Base-by-base conservation (phyloP, 2,113 vertebrate species). In the Riparia riparia region DNA sequence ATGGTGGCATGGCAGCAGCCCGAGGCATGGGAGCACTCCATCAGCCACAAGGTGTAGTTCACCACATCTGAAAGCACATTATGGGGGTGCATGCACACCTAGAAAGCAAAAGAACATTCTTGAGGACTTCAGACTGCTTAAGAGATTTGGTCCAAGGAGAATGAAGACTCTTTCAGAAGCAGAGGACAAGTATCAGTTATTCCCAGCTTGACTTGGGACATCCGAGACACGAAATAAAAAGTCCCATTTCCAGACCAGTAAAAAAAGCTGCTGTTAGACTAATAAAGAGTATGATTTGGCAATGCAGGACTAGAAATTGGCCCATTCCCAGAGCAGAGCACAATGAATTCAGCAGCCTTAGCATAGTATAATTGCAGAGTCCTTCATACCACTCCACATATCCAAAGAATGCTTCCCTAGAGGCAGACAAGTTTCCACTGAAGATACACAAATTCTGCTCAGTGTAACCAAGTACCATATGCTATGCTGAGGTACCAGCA, bases 1-100 rank as follows among this genome's bases (percentile, higher is more conserved):
- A 99, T 99, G 93, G 99, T 99, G 87, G 99, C 99, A 50, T 99
- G 99, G 97, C 99, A 99, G 97, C 99, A 99, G 83, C 99, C 99
- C 0, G 99, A 99, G n/a, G 99, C 99, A 3, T 99, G 99, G 50
- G 99, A 99, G 95, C 99, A 99, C 85, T 99, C 99, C 98, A 99
- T 98, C 80, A 99, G 97, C 99, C 99, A 99, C 69, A 99, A 97
- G 6, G 99, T 99, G 93, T 99, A 99, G 94, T 98, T 99, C 61
- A 99, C 99, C 72, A 99, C 99, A 70, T 99, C 99, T 41, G 99
- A 98, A 64, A 99, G 98, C 87, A 99, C 98, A 15, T 98, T 98
- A 96, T 99, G 98, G 5, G 99, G 99, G 88, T 99, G 98, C 99
- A 99, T 99, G 95, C 99, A 99, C 81, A 99, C 99, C 99, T 99